Evolutionary conservation across 2,797 vertebrate species (phyloP).

Genomic region (Lophotriccus pileatus): DNA sequence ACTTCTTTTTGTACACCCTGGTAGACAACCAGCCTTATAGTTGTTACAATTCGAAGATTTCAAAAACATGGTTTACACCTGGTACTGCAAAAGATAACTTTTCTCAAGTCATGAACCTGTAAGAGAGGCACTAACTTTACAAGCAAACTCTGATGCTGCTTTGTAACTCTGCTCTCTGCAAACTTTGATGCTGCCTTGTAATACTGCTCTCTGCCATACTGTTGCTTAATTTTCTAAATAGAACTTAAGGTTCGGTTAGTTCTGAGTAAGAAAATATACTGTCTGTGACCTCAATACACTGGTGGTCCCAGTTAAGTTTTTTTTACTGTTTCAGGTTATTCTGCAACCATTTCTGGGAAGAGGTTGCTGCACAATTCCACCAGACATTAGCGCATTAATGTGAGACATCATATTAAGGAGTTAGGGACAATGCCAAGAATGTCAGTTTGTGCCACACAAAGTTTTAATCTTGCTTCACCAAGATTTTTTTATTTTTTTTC

Average conservation of each 20-base stretch:
- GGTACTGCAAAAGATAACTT: neutral
- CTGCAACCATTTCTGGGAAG: neutral
- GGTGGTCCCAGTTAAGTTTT: neutral
- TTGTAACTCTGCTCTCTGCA: neutral
- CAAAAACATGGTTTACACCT: neutral
- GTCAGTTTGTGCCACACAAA: neutral
- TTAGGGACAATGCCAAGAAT: neutral
- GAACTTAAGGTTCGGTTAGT: neutral
- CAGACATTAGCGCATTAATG: accelerated
- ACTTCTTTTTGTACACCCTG: neutral
- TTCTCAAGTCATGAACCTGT: neutral
- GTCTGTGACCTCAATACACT: neutral
- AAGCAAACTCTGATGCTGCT: neutral
- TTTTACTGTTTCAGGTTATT: neutral
- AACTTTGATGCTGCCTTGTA: neutral
- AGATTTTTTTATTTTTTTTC: neutral
- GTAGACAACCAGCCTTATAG: neutral
- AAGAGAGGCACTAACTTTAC: neutral
- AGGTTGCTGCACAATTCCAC: neutral
- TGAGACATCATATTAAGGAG: neutral
- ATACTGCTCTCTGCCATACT: neutral
- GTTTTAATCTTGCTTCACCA: neutral
- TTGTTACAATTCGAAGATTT: neutral
- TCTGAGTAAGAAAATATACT: neutral
- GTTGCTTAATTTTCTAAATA: neutral